These are phyloP conservation scores for Phengaris arion DNA, from an alignment of 2,888 invertebrate genomes.

Conservation along the genomic window DNA sequence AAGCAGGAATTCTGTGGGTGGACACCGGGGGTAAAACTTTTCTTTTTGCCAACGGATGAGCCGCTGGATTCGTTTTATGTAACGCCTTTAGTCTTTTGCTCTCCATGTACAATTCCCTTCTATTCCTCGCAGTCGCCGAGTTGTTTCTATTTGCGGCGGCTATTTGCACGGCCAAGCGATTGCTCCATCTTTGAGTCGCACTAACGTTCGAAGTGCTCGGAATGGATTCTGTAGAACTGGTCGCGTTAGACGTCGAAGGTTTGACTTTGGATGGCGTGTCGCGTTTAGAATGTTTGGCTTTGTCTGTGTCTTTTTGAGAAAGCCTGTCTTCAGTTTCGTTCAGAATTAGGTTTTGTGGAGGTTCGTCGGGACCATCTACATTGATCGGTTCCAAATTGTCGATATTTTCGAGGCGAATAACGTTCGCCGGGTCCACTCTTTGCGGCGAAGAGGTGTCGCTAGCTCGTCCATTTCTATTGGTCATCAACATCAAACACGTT, in stretches of 20 bases:
- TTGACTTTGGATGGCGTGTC: slow-evolving; percentile 28
- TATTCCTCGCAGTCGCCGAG: slow-evolving; percentile 62
- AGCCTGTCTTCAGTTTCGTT: slow-evolving; percentile 43
- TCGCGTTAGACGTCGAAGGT: slow-evolving; percentile 28
- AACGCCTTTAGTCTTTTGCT: slow-evolving; percentile 64
- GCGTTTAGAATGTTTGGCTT: slow-evolving; percentile 34
- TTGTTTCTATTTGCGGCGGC: slow-evolving; percentile 70
- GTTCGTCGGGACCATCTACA: slow-evolving; percentile 64
- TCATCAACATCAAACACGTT: slow-evolving; percentile 72
- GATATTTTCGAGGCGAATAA: slow-evolving; percentile 65
- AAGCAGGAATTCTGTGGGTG: slow-evolving; percentile 62
- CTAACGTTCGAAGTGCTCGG: slow-evolving; percentile 29
- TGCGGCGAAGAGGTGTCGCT: slow-evolving; percentile 50
- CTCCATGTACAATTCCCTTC: slow-evolving; percentile 66
- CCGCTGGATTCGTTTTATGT: slow-evolving; percentile 65
- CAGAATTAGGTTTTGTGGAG: slow-evolving; percentile 41
- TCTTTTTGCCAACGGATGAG: slow-evolving; percentile 61
- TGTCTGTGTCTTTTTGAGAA: slow-evolving; percentile 40
- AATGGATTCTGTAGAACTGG: background rate
- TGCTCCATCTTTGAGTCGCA: slow-evolving; percentile 59
- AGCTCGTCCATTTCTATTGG: slow-evolving; percentile 55
- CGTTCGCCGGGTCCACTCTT: slow-evolving; percentile 58
- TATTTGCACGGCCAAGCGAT: slow-evolving; percentile 71
- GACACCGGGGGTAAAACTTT: slow-evolving; percentile 58
- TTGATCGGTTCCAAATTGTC: slow-evolving; percentile 66